These are phyloP conservation scores for Haemorhous mexicanus DNA, from an alignment of 2,113 vertebrate genomes.

Conservation along the genomic window DNA sequence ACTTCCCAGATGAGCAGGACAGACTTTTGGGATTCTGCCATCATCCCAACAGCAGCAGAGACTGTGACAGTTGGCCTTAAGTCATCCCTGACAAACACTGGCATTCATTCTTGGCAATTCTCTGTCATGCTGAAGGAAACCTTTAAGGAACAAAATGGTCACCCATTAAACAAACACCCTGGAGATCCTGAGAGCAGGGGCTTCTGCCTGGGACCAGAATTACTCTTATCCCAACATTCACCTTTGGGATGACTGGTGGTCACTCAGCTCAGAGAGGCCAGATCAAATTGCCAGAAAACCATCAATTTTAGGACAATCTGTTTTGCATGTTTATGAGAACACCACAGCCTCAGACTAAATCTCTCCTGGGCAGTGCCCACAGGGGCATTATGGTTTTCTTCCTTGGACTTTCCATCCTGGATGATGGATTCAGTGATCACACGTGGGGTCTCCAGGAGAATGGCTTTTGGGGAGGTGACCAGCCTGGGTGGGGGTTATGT, in stretches of 20 bases:
- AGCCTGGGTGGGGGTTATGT: background rate
- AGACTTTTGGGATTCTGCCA: background rate
- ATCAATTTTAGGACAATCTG: background rate
- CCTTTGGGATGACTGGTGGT: background rate
- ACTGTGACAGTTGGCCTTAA: background rate
- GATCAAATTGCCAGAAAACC: background rate
- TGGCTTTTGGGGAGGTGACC: background rate
- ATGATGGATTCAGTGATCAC: background rate
- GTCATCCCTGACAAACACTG: background rate
- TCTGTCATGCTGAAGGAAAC: background rate
- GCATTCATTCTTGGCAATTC: background rate
- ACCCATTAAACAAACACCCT: background rate
- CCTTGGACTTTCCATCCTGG: background rate
- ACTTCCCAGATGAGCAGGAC: background rate
- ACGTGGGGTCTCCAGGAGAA: background rate
- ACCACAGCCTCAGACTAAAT: background rate
- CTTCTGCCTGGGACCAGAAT: background rate
- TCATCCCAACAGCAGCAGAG: background rate
- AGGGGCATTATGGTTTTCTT: background rate
- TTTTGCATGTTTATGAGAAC: background rate
- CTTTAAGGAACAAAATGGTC: background rate
- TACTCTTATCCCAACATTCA: background rate
- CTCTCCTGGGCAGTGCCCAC: background rate
- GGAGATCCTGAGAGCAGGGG: background rate
- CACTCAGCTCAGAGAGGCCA: background rate